phyloP scores from a whole-genome alignment of 2,113 vertebrate genomes.

The Gallinago paraguaiae region DNA sequence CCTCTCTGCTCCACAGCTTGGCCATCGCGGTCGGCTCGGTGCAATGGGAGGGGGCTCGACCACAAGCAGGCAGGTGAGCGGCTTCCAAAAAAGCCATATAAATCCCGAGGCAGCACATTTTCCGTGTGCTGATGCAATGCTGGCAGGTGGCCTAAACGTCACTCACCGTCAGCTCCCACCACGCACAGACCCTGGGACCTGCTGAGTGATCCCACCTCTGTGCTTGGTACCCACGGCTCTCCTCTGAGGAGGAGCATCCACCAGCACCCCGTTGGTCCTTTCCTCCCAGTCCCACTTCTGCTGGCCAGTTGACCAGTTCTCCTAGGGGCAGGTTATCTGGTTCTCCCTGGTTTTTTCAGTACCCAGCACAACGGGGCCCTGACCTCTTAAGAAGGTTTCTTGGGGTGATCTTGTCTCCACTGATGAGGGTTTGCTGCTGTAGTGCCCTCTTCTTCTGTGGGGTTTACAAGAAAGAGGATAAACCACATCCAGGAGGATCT shows the following conservation, averaged over 20 bases:
- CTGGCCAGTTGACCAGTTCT: background rate
- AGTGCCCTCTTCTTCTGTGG: background rate
- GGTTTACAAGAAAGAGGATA: background rate
- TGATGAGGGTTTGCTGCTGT: background rate
- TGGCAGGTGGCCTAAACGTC: background rate
- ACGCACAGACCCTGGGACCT: rapidly evolving
- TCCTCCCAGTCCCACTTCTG: background rate
- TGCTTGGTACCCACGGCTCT: background rate
- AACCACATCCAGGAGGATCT: background rate
- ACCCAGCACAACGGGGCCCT: background rate
- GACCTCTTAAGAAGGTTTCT: rapidly evolving
- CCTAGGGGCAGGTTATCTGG: no score
- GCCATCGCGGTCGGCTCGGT: background rate
- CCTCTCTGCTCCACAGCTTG: background rate
- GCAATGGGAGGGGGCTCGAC: background rate
- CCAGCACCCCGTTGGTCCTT: background rate
- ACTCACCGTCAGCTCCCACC: background rate
- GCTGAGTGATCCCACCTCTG: background rate
- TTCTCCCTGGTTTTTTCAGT: background rate
- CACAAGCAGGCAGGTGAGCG: background rate
- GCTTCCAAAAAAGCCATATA: background rate
- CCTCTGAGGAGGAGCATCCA: rapidly evolving
- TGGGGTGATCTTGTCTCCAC: background rate
- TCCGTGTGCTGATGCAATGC: background rate
- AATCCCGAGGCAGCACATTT: background rate